Conservation (phyloP, 2,888 invertebrate species). For the Deroplatys truncata region DNA sequence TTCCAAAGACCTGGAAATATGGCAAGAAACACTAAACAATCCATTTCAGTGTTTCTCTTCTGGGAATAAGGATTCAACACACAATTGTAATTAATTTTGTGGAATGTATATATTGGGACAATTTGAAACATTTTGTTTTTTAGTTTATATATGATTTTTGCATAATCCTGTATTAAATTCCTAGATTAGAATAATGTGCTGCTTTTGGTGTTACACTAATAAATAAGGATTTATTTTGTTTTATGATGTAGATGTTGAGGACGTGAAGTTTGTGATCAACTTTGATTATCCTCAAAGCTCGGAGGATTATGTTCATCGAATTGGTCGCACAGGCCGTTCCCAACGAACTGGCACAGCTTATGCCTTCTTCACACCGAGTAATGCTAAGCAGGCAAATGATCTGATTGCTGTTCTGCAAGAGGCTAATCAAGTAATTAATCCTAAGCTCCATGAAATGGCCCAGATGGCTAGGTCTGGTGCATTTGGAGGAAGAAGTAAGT, state of each 20-base stretch:
- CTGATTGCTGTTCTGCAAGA: constrained; percentile 61
- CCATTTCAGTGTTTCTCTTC: background rate
- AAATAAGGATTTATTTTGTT: background rate
- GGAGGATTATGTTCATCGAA: constrained; percentile 70
- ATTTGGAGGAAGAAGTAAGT: constrained; percentile 36
- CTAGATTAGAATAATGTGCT: background rate
- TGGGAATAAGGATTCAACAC: background rate
- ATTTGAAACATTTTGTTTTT: background rate
- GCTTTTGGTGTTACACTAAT: background rate
- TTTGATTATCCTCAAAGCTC: constrained; percentile 68
- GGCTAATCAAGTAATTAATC: constrained; percentile 64
- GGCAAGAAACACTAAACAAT: background rate
- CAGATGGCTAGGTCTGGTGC: constrained; percentile 41
- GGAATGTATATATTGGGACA: background rate
- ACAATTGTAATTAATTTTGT: background rate
- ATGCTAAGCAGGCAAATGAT: constrained; percentile 61
- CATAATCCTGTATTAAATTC: background rate
- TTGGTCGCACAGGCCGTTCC: constrained; percentile 64
- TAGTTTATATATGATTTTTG: background rate
- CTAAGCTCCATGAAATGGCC: constrained; percentile 54
- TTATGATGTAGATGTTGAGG: constrained; percentile 58
- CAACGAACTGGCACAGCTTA: constrained; percentile 65
- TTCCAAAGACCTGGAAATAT: no score
- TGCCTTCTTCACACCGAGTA: constrained; percentile 66
- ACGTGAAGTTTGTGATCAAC: constrained; percentile 71